A percentile compares a stretch with the other conserved stretches of the same genome.
phyloP scores from a whole-genome alignment of 2,888 invertebrate genomes.

The Sesia bembeciformis region DNA sequence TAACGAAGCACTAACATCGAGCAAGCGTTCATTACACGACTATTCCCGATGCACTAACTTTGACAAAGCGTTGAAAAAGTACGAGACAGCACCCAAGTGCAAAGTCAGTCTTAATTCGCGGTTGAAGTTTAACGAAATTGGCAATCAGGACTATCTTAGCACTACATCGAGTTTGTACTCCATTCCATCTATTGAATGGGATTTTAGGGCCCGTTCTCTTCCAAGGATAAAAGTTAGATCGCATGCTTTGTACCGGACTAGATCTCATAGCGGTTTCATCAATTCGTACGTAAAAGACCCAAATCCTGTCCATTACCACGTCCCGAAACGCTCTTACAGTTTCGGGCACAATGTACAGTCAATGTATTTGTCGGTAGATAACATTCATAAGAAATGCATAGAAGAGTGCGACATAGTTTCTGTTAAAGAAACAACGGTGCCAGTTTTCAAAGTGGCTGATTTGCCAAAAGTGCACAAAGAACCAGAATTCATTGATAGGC shows the following conservation, averaged over 20 bases:
- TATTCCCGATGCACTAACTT: slow-evolving; percentile 46
- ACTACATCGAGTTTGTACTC: slow-evolving; percentile 51
- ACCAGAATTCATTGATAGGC: slow-evolving; percentile 52
- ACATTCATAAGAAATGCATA: slow-evolving; percentile 34
- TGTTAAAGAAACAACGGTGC: slow-evolving; percentile 32
- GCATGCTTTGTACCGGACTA: slow-evolving; percentile 40
- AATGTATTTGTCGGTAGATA: slow-evolving; percentile 41
- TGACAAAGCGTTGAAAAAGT: slow-evolving; percentile 29
- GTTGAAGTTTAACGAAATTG: slow-evolving; percentile 15
- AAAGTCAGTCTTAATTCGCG: slow-evolving; percentile 40
- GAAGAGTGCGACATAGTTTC: slow-evolving; percentile 29
- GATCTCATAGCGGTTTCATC: slow-evolving; percentile 56
- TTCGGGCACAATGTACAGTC: slow-evolving; percentile 7
- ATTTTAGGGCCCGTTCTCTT: slow-evolving; percentile 40
- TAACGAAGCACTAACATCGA: slow-evolving; percentile 27
- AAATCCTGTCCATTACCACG: slow-evolving; percentile 54
- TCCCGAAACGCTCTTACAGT: slow-evolving; percentile 27
- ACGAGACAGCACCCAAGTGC: slow-evolving; percentile 38
- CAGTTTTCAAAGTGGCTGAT: slow-evolving; percentile 32
- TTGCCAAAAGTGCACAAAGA: slow-evolving; percentile 10
- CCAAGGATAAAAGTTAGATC: slow-evolving; percentile 23
- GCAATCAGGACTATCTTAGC: slow-evolving; percentile 20
- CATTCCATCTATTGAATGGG: slow-evolving; percentile 57
- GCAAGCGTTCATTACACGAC: slow-evolving; percentile 37
- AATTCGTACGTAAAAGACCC: slow-evolving; percentile 52